A percentile compares a stretch with the other conserved stretches of the same genome.
Conservation (phyloP, 2,888 invertebrate genomes). For the Blastobasis lacticolella region DNA sequence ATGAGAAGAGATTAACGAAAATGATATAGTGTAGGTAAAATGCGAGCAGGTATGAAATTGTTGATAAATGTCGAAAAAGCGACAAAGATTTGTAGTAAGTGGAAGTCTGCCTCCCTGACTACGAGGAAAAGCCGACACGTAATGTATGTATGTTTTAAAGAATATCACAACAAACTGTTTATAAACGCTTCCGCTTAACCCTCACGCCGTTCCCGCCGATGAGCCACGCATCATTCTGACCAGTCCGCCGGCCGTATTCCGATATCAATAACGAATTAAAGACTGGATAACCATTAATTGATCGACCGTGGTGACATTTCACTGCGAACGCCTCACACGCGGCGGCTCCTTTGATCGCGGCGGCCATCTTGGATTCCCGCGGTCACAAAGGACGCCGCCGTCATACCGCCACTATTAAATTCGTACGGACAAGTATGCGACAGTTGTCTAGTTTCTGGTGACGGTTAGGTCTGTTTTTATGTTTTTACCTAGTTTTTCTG, state of each 20-base stretch:
- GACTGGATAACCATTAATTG: slow-evolving; percentile 59
- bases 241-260: slow-evolving; percentile 33
- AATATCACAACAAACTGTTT: too few relatives aligned
- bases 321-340: slow-evolving; percentile 48
- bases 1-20: too few relatives aligned
- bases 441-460: slow-evolving; percentile 57
- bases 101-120: too few relatives aligned
- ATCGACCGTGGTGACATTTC: slow-evolving; percentile 70
- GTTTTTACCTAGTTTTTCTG: too few relatives aligned
- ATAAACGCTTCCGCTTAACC: neutral
- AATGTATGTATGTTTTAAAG: too few relatives aligned
- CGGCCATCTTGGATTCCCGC: slow-evolving; percentile 40
- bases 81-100: too few relatives aligned
- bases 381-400: slow-evolving; percentile 50
- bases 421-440: slow-evolving; percentile 66
- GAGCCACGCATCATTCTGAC: slow-evolving; percentile 37
- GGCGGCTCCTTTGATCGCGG: slow-evolving; percentile 52
- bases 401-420: slow-evolving; percentile 67
- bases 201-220: slow-evolving; percentile 26
- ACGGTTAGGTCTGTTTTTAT: slow-evolving; percentile 17
- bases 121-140: too few relatives aligned
- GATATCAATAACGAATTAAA: slow-evolving; percentile 62
- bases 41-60: too few relatives aligned
- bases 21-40: too few relatives aligned
- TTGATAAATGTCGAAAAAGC: too few relatives aligned